phyloP scores from a whole-genome alignment of 2,113 vertebrate species.

The Acanthisitta chloris region DNA sequence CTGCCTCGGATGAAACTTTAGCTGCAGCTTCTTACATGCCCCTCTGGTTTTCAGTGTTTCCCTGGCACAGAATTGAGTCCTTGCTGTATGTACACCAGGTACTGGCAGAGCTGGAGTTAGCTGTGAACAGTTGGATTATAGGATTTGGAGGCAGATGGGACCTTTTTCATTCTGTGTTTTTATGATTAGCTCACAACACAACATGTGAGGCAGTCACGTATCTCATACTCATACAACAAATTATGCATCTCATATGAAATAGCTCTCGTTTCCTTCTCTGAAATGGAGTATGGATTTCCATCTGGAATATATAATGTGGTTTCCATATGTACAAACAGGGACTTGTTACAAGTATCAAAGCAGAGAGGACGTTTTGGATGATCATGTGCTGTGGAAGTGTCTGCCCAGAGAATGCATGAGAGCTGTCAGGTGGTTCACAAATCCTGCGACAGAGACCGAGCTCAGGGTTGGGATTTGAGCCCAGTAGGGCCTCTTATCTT shows the following conservation, averaged over 20 bases:
- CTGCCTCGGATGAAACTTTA: neutral
- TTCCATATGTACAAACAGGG: slow-evolving; percentile 54
- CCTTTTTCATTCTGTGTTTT: slow-evolving; percentile 15
- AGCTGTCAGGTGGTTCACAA: neutral
- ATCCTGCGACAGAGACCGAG: neutral
- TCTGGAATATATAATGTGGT: slow-evolving; percentile 46
- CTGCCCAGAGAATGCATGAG: neutral
- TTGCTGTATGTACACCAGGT: slow-evolving; percentile 2
- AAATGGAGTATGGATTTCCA: slow-evolving; percentile 21
- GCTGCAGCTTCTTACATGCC: neutral
- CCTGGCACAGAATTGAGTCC: neutral
- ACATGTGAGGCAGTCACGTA: slow-evolving; percentile 44
- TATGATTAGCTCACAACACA: slow-evolving; percentile 20
- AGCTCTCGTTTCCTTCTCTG: slow-evolving; percentile 33
- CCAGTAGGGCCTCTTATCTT: neutral
- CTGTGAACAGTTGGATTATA: slow-evolving; percentile 41
- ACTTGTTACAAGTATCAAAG: slow-evolving; percentile 14
- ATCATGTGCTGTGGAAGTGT: neutral
- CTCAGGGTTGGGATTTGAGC: neutral
- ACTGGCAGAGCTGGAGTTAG: slow-evolving; percentile 31
- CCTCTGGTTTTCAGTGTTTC: neutral
- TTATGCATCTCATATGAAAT: slow-evolving; percentile 33
- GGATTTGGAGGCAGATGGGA: slow-evolving; percentile 57
- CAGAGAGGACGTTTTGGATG: neutral
- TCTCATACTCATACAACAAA: slow-evolving; percentile 59